Base-by-base conservation (phyloP, 2,113 vertebrate genomes). In the Mesembrinibis cayennensis region DNA sequence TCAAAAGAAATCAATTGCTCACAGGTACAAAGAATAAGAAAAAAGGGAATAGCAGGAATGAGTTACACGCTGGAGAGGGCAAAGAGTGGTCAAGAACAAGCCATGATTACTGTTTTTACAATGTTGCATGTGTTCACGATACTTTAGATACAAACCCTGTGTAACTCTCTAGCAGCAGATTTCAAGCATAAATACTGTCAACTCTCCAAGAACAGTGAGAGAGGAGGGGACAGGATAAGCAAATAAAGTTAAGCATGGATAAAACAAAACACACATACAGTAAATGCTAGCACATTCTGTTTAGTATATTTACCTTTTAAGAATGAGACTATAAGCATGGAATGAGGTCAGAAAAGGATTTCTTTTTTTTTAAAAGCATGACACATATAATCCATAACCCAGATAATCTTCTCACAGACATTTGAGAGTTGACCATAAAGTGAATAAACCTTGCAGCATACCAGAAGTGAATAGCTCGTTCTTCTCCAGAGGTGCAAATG, bases 291-390 rank as follows among this genome's bases (percentile, higher is more conserved):
- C 11, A 62, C 11, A 38, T 81, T 38, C 36, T 80, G 4, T 32
- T 90, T 70, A 61, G 49, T 58, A 27, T 89, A 76, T 73, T 77
- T 88, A 78, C 67, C 27, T 94, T 95, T 74, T 53, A 78, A 86
- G 72, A 90, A 53, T 47, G 30, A 89, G 44, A 61, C 34, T 58
- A 4, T 12, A 77, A 77, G 30, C 36, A 70, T 10, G 9, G 45
- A 95, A 93, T 32, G 74, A 89, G 71, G 71, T 73, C 91, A 93
- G 85, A 76, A 90, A 88, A 93, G 40, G 40, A 90, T 92, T 93
- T 90, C 16, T 2, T 26, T 63, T 69, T 96, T 81, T 69, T 69
- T 44, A 11, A 32, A 82, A 90, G 7, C 65, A 44, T 59, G 59
- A 67, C 72, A 82, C 52, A 50, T 62, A 23, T 70, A 95, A 87